These are phyloP conservation scores for Anarrhichthys ocellatus DNA, from an alignment of 2,113 vertebrate species.

Conservation along the genomic window DNA sequence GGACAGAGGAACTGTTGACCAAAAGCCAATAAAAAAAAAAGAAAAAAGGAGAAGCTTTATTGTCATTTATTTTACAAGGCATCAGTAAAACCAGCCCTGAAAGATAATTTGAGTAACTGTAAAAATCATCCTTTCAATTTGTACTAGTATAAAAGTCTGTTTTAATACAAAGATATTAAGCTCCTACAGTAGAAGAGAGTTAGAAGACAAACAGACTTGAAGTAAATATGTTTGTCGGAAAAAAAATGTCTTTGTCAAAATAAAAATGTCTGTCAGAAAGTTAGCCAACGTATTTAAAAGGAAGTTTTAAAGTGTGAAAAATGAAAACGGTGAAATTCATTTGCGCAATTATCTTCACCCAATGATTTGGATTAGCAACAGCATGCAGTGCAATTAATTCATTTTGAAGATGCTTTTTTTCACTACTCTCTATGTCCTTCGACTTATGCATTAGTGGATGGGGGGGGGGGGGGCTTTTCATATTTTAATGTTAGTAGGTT, in stretches of 20 bases:
- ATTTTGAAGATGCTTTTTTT: slow-evolving; percentile 23
- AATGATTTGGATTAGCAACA: slow-evolving; percentile 31
- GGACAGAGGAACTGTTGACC: slow-evolving; percentile 30
- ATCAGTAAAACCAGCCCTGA: slow-evolving; percentile 76
- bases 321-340: slow-evolving; percentile 27
- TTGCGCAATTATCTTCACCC: background rate
- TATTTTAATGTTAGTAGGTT: slow-evolving; percentile 56
- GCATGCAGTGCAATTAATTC: slow-evolving; percentile 64
- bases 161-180: slow-evolving; percentile 76
- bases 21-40: slow-evolving; percentile 57
- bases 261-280: slow-evolving; percentile 29
- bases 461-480: slow-evolving; percentile 3
- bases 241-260: slow-evolving; percentile 25
- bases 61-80: slow-evolving; percentile 76
- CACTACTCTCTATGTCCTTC: slow-evolving; percentile 9
- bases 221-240: slow-evolving; percentile 32
- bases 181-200: slow-evolving; percentile 67
- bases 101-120: slow-evolving; percentile 64
- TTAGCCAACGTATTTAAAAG: slow-evolving; percentile 46
- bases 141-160: slow-evolving; percentile 73
- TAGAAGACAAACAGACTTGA: slow-evolving; percentile 51
- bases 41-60: slow-evolving; percentile 61
- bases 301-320: slow-evolving; percentile 19
- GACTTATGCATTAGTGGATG: slow-evolving; percentile 46
- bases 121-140: slow-evolving; percentile 67